A percentile compares a stretch with the other conserved stretches of the same genome.
Conservation (phyloP, 2,888 invertebrate species). For the Harpalus rubripes region DNA sequence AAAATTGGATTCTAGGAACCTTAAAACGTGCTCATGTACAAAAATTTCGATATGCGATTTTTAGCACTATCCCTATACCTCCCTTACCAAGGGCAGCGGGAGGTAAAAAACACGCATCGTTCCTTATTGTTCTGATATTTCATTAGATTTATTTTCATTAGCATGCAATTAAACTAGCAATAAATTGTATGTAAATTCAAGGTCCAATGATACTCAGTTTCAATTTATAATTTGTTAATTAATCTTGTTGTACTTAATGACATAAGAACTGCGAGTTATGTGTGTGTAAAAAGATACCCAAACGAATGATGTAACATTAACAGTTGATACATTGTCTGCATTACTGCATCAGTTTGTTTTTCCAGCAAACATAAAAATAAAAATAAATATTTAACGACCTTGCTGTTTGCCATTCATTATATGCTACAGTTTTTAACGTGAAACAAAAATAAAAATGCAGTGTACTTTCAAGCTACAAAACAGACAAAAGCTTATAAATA, state of each 20-base stretch:
- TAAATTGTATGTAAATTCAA: background rate
- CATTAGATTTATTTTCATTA: background rate
- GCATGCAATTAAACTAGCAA: background rate
- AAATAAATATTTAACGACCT: conserved; percentile 2
- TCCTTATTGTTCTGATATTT: background rate
- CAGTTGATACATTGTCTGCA: background rate
- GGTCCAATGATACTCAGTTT: background rate
- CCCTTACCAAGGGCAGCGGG: too few relatives aligned
- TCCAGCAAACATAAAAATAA: background rate
- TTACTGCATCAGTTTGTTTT: background rate
- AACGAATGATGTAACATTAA: background rate
- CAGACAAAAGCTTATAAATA: too few relatives aligned
- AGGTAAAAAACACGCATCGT: background rate
- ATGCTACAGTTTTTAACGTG: background rate
- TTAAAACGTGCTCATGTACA: too few relatives aligned
- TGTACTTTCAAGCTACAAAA: background rate
- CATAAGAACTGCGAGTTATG: background rate
- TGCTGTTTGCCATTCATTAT: background rate
- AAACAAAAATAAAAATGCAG: background rate
- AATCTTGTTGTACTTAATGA: background rate
- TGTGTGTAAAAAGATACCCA: background rate
- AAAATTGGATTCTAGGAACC: too few relatives aligned
- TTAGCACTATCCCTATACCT: too few relatives aligned
- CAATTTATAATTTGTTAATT: background rate
- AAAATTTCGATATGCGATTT: too few relatives aligned